phyloP scores from a whole-genome alignment of 2,888 invertebrate genomes.

The Peribatodes rhomboidaria region DNA sequence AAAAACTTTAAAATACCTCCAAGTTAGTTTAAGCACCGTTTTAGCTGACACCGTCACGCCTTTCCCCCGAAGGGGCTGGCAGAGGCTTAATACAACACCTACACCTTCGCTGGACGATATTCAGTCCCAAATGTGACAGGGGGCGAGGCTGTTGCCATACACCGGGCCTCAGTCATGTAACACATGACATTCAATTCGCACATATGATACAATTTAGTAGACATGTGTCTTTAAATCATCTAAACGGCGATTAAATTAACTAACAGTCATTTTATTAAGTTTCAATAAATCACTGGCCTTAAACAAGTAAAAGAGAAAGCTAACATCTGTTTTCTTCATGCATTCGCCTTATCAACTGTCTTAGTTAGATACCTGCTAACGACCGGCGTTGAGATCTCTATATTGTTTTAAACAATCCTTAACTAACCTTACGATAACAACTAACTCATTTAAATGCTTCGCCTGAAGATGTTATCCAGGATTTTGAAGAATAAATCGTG shows the following conservation, averaged over 20 bases:
- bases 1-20: not conserved
- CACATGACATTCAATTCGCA: too few species aligned
- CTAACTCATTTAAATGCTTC: constrained; percentile 85
- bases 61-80: too few species aligned
- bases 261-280: not conserved
- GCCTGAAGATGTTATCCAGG: constrained; percentile 92
- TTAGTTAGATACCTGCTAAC: constrained; percentile 44
- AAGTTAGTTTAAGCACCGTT: not conserved
- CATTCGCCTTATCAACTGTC: constrained; percentile 16
- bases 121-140: too few species aligned
- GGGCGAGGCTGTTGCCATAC: too few species aligned
- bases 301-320: not conserved
- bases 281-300: not conserved
- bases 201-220: too few species aligned
- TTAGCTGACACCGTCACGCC: too few species aligned
- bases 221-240: not conserved
- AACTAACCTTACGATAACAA: constrained; percentile 27
- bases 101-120: too few species aligned
- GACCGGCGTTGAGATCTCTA: constrained; percentile 46
- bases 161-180: too few species aligned
- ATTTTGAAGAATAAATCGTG: constrained; percentile 94
- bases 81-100: too few species aligned
- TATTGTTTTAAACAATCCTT: constrained; percentile 36
- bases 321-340: constrained; percentile 16
- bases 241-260: not conserved